Evolutionary conservation across 2,113 vertebrate species (phyloP), one percentile per base, ranked within the genome.

Genomic region (Gopherus flavomarginatus): DNA sequence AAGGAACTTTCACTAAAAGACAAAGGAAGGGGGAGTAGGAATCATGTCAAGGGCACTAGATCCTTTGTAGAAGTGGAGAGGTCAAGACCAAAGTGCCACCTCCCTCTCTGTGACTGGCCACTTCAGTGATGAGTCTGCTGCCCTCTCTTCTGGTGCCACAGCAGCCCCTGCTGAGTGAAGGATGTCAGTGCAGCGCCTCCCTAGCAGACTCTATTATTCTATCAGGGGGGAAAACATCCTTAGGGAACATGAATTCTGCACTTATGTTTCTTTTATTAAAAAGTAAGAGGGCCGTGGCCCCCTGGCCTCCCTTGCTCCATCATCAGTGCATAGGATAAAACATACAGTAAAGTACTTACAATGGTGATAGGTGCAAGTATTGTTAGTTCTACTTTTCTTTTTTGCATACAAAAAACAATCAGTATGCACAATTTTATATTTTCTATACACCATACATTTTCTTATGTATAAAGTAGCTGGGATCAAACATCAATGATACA

Each of bases 21-120:
- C 81, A 47, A 2, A 77, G 69, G 75, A 79, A 56, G 3, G 2
- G 59, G 84, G 44, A 92, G 81, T 42, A 56, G 57, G 22, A 49
- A 14, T 26, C 38, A 21, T n/a, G n/a, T 69, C 35, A 69, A 69
- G 3, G 35, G 17, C 17, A 8, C 17, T 35, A 16, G 35, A 69
- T 21, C 16, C 62, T 69, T 69, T 69, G 62, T 65, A 17, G 62
- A 69, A n/a, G 62, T 69, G 31, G 35, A 35, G 62, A 35, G 7
- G 16, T 31, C 62, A 65, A 19, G 62, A 16, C 31, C 35, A 19
- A n/a, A 65, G 14, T 65, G 49, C 26, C 84, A 8, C 9, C 77
- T 94, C 86, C 62, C 42, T 6, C 6, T 93, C 29, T 92, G 22
- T 92, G 93, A 83, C 65, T 86, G 90, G 69, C 93, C 57, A 65